These are phyloP conservation scores for Thalpophila matura DNA, from an alignment of 2,888 invertebrate species.

Conservation along the genomic window DNA sequence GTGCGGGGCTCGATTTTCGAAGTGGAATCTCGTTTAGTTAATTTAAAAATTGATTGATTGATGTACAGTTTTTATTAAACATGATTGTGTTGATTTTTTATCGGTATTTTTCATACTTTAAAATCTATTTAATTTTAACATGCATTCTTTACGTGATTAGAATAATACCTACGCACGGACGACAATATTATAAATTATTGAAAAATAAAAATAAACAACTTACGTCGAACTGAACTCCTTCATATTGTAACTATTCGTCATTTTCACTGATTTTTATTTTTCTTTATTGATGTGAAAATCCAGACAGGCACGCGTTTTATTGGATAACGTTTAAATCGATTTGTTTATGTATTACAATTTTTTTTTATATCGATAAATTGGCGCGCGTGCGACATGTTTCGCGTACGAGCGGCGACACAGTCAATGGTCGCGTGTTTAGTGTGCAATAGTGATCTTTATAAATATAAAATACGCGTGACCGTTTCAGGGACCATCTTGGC, in stretches of 20 bases:
- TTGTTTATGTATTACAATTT: conserved; percentile 63
- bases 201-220: conserved; percentile 66
- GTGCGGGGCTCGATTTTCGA: conserved; percentile 1
- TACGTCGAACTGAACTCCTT: conserved; percentile 89
- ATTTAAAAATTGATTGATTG: not conserved
- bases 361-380: conserved; percentile 67
- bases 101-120: not conserved
- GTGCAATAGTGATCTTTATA: conserved; percentile 71
- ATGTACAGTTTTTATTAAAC: not conserved
- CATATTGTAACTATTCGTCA: conserved; percentile 86
- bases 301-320: conserved; percentile 51
- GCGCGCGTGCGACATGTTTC: conserved; percentile 77
- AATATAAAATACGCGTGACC: conserved; percentile 68
- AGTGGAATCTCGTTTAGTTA: not conserved
- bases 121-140: not conserved
- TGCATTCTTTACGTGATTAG: not conserved
- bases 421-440: conserved; percentile 70
- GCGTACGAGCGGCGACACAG: conserved; percentile 68
- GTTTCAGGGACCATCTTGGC: conserved; percentile 66
- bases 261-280: conserved; percentile 69
- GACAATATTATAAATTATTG: not conserved
- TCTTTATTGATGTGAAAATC: conserved; percentile 30
- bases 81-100: not conserved
- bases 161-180: not conserved
- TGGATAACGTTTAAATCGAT: conserved; percentile 34